Evolutionary conservation across 2,797 vertebrate species (phyloP).

Genomic region (Decapterus maruadsi): DNA sequence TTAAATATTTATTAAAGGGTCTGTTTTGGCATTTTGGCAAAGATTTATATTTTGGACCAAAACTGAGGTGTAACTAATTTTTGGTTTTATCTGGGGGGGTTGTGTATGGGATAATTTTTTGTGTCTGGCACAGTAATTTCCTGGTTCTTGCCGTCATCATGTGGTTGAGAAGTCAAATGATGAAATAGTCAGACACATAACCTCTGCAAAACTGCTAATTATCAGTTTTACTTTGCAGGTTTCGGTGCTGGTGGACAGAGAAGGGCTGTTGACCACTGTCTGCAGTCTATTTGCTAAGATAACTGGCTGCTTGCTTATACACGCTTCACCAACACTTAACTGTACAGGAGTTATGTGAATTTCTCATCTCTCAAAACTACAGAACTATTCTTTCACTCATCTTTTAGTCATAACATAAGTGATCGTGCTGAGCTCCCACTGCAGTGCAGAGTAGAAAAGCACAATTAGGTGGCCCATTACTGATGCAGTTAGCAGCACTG

Average conservation of each 20-base stretch:
- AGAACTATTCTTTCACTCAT: constrained; percentile 1
- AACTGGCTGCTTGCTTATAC: not conserved
- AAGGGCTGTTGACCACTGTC: not conserved
- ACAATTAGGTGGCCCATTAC: constrained; percentile 60
- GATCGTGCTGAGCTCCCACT: not conserved
- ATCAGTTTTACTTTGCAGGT: not conserved
- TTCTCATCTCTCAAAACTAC: constrained; percentile 22
- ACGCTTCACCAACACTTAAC: not conserved
- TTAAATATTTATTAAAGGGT: not conserved
- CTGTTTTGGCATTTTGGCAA: not conserved
- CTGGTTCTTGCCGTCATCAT: constrained; percentile 1
- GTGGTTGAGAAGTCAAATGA: constrained; percentile 13
- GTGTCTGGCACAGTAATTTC: not conserved
- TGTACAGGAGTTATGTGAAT: not conserved
- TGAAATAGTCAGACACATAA: constrained; percentile 5
- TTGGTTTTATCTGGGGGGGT: not conserved
- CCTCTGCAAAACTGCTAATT: not conserved
- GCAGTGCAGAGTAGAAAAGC: constrained; percentile 14
- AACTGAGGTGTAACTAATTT: not conserved
- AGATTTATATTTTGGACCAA: not conserved
- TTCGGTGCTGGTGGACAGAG: constrained; percentile 6
- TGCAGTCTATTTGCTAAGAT: not conserved
- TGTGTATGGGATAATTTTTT: not conserved
- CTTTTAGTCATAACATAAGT: constrained; percentile 5
- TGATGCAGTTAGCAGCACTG: constrained; percentile 29